Base-by-base conservation (phyloP, 2,888 invertebrate genomes). In the Zeuzera pyrina region DNA sequence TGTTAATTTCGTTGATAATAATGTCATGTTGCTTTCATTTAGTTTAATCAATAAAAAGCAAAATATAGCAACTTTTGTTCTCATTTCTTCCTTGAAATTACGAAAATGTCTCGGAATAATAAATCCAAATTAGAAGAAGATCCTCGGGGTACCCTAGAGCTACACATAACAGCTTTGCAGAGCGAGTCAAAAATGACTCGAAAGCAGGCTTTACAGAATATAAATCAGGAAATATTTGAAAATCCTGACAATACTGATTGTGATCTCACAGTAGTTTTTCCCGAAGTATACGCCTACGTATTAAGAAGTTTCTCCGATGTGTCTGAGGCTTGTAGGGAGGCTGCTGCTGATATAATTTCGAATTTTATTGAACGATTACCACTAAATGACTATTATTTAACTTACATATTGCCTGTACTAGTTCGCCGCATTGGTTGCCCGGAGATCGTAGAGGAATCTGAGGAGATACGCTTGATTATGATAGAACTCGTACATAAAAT, bases 401-500 rank as follows among this genome's bases (percentile, higher is more conserved):
- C 90, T 0, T 91, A 91, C 43, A 76, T 95, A 10, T 76, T 95
- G 19, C 92, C 94, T 1, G 87, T 91, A 1, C 59, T 96, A 38
- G 87, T 89, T 1, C 90, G 91, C 47, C 88, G 95, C 38, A 86
- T 97, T 42, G 94, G 93, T 0, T 87, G 88, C 33, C 86, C 89
- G 22, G 94, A 95, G 62, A 85, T 91, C 0, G 60, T 87, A 2
- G 88, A 88, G 46, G 77, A 85, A 19, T 81, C 83, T 0, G 97
- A 97, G 73, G 97, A 97, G 84, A 85, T 96, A 25, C 87, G 96
- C 14, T 61, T 94, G 7, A 72, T 88, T 23, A 79, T 92, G 30
- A 66, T 95, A 1, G 60, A 83, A 34, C 83, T 95, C 26, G 64
- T 94, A n/a, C 79, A 85, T 34, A 68, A 79, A 24, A 85, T 96